Evolutionary conservation across 2,113 vertebrate genomes (phyloP).

Genomic region (Brachionichthys hirsutus): DNA sequence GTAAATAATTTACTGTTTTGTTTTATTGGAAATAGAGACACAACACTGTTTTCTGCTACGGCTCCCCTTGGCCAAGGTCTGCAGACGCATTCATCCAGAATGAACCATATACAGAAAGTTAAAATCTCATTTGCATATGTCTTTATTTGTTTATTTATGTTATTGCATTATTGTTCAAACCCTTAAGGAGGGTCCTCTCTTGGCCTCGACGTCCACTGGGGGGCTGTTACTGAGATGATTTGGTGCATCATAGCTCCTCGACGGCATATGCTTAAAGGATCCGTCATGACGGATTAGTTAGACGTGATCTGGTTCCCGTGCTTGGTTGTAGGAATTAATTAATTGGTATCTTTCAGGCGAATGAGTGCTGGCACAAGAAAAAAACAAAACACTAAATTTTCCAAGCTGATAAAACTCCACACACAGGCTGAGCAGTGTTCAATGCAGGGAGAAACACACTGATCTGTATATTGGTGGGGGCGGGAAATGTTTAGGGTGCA

Average conservation of each 20-base stretch:
- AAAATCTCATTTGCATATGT: conserved; percentile 48
- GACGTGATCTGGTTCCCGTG: conserved; percentile 28
- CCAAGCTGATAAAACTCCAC: too few relatives aligned
- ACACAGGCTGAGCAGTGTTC: too few relatives aligned
- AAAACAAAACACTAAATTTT: background rate
- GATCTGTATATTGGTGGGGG: too few relatives aligned
- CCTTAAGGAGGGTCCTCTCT: conserved; percentile 45
- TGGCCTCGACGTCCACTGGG: conserved; percentile 50
- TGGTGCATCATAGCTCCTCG: conserved; percentile 42
- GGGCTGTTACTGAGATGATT: conserved; percentile 48
- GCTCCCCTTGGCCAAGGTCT: conserved; percentile 72
- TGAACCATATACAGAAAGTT: conserved; percentile 44
- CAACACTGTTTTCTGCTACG: conserved; percentile 69
- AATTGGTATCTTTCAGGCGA: conserved; percentile 32
- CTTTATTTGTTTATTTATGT: conserved; percentile 44
- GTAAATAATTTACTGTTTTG: conserved; percentile 80
- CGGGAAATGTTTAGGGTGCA: too few relatives aligned
- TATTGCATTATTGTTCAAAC: conserved; percentile 47
- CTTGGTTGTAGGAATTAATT: conserved; percentile 41
- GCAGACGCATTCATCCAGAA: conserved; percentile 63
- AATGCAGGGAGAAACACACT: too few relatives aligned
- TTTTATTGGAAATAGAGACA: conserved; percentile 75
- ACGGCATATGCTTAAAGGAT: conserved; percentile 50
- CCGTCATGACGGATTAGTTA: conserved; percentile 44
- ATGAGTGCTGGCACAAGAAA: conserved; percentile 6